Conservation (phyloP, 2,888 invertebrate species). For the Melanostoma mellinum region DNA sequence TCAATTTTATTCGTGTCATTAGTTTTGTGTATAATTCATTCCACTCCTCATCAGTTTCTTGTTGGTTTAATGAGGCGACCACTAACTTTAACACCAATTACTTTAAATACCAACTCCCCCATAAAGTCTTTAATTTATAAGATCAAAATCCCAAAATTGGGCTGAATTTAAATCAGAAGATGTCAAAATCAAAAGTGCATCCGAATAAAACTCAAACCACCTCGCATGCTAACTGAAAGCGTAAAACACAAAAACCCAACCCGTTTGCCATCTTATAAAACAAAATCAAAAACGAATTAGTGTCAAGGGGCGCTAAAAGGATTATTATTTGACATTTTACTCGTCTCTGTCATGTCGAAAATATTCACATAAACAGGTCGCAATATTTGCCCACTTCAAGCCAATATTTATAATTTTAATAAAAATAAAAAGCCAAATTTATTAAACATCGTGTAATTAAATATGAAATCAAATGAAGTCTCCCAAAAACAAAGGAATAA, state of each 20-base stretch:
- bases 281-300: slow-evolving; percentile 36
- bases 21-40: too few relatives aligned
- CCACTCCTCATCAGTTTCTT: too few relatives aligned
- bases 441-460: slow-evolving; percentile 41
- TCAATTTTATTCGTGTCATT: too few relatives aligned
- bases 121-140: too few relatives aligned
- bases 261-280: background rate
- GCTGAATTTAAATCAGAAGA: too few relatives aligned
- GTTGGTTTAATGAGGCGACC: too few relatives aligned
- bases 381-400: background rate
- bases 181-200: too few relatives aligned
- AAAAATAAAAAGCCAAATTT: slow-evolving; percentile 33
- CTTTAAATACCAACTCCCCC: too few relatives aligned
- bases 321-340: slow-evolving; percentile 29
- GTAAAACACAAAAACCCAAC: slow-evolving; percentile 1
- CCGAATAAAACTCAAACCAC: too few relatives aligned
- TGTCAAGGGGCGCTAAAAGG: slow-evolving; percentile 51
- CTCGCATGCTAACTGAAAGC: too few relatives aligned
- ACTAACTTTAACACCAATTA: too few relatives aligned
- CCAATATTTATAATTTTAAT: background rate
- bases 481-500: slow-evolving; percentile 17
- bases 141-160: too few relatives aligned
- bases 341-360: background rate
- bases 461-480: slow-evolving; percentile 25
- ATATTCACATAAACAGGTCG: slow-evolving; percentile 32